These are phyloP conservation scores for Thalassophryne amazonica DNA, from an alignment of 2,797 vertebrate species.

Conservation along the genomic window DNA sequence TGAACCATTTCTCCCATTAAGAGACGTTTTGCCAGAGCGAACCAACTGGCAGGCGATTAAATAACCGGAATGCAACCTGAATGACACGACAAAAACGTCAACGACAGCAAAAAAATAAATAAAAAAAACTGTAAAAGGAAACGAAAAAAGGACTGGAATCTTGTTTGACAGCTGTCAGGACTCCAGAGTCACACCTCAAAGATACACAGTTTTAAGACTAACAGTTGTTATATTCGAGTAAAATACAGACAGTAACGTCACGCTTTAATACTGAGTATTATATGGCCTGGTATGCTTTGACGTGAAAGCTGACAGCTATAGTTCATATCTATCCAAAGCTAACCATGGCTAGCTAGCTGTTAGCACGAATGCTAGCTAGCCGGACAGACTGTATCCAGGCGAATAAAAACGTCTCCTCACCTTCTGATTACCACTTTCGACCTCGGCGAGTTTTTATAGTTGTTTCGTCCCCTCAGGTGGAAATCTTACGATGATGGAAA, in stretches of 20 bases:
- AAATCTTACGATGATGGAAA: no score
- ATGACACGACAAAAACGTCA: not conserved
- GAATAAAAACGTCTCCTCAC: constrained; percentile 65
- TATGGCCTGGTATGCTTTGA: not conserved
- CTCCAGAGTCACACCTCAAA: constrained; percentile 16
- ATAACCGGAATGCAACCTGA: not conserved
- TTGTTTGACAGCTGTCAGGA: constrained; percentile 77
- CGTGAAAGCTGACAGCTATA: constrained; percentile 21
- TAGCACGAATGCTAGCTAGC: constrained; percentile 67
- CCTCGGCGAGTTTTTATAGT: constrained; percentile 73
- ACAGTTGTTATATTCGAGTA: not conserved
- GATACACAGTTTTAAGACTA: not conserved
- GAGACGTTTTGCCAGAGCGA: constrained; percentile 34
- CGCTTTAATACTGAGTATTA: no score
- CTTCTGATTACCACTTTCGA: constrained; percentile 76
- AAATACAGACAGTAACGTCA: not conserved
- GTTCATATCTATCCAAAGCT: constrained; percentile 48
- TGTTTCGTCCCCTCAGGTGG: constrained; percentile 54
- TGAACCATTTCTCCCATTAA: constrained; percentile 29
- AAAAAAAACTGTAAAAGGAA: no score
- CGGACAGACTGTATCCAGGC: constrained; percentile 29
- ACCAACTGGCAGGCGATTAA: constrained; percentile 28
- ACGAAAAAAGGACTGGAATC: constrained; percentile 55
- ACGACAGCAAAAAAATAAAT: not conserved
- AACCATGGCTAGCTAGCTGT: constrained; percentile 61